A percentile compares a stretch with the other conserved stretches of the same genome.
These are phyloP conservation scores for Caenorhabditis imperialis DNA, from an alignment of 2,888 invertebrate species.

Conservation along the genomic window DNA sequence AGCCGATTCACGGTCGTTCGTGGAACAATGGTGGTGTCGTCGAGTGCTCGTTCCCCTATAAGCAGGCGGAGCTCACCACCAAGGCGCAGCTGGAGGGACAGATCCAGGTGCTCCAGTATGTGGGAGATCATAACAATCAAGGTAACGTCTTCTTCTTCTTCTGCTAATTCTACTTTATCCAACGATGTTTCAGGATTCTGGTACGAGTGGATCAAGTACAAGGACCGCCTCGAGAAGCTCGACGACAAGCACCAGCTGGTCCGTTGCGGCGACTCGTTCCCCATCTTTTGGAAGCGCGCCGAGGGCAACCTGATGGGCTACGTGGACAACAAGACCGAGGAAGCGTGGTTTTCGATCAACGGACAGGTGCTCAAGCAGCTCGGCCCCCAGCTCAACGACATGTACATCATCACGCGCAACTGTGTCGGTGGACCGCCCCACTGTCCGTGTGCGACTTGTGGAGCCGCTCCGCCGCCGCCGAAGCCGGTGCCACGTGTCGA, in stretches of 20 bases:
- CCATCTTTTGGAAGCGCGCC: constrained; percentile 70
- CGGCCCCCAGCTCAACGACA: constrained; percentile 66
- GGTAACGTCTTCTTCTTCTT: no score
- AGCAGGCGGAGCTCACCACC: constrained; percentile 66
- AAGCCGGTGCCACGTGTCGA: constrained; percentile 59
- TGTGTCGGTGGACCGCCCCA: constrained; percentile 64
- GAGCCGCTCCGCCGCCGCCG: constrained; percentile 45
- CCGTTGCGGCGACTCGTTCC: constrained; percentile 73
- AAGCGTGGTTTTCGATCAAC: constrained; percentile 70
- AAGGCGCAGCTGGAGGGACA: constrained; percentile 71
- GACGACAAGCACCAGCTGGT: constrained; percentile 68
- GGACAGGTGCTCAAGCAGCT: constrained; percentile 53
- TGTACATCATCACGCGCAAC: constrained; percentile 72
- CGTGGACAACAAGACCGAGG: constrained; percentile 74
- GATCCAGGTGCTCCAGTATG: constrained; percentile 75
- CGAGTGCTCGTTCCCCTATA: constrained; percentile 72
- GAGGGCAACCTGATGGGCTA: constrained; percentile 61
- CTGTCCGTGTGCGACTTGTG: constrained; percentile 41
- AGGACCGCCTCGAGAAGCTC: constrained; percentile 67
- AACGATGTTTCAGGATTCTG: no score
- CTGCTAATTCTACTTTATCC: no score
- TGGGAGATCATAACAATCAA: constrained; percentile 70
- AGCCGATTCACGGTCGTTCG: constrained; percentile 68
- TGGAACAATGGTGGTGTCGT: constrained; percentile 74
- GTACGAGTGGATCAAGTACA: constrained; percentile 45